Evolutionary conservation across 2,888 invertebrate species (phyloP).

Genomic region (Hylaea fasciaria): DNA sequence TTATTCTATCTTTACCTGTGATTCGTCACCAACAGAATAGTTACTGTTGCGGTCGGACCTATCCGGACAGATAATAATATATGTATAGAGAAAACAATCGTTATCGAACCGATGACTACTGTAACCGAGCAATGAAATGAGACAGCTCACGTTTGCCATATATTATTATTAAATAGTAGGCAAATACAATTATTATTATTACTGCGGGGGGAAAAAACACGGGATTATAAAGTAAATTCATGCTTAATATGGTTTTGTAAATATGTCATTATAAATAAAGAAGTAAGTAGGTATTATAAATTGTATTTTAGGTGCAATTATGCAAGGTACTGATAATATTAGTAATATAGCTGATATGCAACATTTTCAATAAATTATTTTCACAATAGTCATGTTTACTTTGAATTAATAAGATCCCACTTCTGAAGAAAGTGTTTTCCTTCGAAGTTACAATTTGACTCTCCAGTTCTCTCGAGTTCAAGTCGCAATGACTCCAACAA

Average conservation of each 20-base stretch:
- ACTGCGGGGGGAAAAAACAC: slow-evolving; percentile 19
- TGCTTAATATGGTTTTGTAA: not conserved
- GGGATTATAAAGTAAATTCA: slow-evolving; percentile 24
- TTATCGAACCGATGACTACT: slow-evolving; percentile 21
- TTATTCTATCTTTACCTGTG: not conserved
- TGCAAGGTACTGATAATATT: too few species aligned
- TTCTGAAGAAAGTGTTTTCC: too few species aligned
- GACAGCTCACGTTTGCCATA: slow-evolving; percentile 1
- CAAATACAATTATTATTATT: slow-evolving; percentile 6
- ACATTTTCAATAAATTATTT: too few species aligned
- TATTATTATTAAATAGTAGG: slow-evolving; percentile 11
- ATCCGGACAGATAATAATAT: slow-evolving; percentile 3
- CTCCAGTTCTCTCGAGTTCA: too few species aligned
- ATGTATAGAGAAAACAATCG: slow-evolving; percentile 25
- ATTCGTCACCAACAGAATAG: slow-evolving; percentile 16
- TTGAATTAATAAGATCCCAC: too few species aligned
- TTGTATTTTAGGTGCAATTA: too few species aligned
- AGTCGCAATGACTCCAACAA: slow-evolving; percentile 13
- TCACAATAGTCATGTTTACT: too few species aligned
- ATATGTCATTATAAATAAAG: too few species aligned
- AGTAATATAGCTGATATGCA: too few species aligned
- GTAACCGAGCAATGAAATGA: slow-evolving; percentile 14
- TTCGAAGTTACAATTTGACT: too few species aligned
- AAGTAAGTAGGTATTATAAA: too few species aligned
- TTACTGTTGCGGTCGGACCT: slow-evolving; percentile 2